phyloP scores from a whole-genome alignment of 2,113 vertebrate genomes.

The Heteronetta atricapilla region DNA sequence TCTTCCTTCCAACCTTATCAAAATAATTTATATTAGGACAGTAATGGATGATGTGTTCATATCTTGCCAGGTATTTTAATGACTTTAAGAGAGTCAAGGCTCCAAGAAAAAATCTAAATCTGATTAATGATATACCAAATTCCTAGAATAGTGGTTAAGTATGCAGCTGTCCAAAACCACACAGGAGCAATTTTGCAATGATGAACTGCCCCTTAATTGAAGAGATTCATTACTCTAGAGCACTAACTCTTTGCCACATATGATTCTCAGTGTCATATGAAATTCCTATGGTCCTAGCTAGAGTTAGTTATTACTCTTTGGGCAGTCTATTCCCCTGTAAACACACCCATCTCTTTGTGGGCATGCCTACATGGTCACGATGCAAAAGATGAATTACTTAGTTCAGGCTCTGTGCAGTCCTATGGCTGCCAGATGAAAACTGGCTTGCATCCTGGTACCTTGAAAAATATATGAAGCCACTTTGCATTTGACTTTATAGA shows the following conservation, averaged over 20 bases:
- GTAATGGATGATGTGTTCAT: constrained; percentile 25
- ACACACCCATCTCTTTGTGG: neutral
- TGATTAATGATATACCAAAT: neutral
- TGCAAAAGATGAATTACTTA: neutral
- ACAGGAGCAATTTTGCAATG: neutral
- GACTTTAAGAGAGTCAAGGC: neutral
- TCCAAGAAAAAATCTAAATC: neutral
- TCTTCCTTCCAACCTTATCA: constrained; percentile 38
- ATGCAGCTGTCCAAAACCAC: neutral
- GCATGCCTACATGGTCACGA: neutral
- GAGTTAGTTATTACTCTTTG: neutral
- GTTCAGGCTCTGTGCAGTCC: neutral
- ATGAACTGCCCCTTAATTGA: neutral
- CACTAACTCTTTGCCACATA: neutral
- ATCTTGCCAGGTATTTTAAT: constrained; percentile 31
- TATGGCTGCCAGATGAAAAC: neutral
- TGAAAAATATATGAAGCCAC: neutral
- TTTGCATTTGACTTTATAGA: neutral
- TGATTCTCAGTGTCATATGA: neutral
- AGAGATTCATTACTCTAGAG: neutral
- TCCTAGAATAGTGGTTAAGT: constrained; percentile 9
- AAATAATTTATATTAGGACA: constrained; percentile 43
- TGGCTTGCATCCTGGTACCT: neutral
- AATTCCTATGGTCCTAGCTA: neutral
- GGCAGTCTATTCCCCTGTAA: neutral